Conservation (phyloP, 2,797 vertebrate genomes). For the Girardinus metallicus region DNA sequence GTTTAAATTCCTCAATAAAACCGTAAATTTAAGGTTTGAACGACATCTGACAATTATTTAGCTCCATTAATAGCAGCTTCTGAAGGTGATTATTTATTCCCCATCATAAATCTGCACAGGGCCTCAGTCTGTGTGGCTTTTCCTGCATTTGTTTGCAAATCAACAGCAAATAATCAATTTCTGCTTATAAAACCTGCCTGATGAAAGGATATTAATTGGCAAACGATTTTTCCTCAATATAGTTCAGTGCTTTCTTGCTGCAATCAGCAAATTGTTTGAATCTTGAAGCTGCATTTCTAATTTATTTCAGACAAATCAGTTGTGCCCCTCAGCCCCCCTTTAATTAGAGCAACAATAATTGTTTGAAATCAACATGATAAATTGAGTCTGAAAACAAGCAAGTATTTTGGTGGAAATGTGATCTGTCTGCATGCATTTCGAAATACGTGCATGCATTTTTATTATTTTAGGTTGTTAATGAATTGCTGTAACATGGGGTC, state of each 20-base stretch:
- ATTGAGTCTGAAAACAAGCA: constrained; percentile 3
- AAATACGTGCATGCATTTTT: neutral
- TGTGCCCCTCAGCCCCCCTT: neutral
- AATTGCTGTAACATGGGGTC: constrained; percentile 13
- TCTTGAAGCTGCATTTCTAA: constrained; percentile 27
- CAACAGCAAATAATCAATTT: constrained; percentile 6
- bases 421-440: constrained; percentile 6
- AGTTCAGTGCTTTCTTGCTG: constrained; percentile 31
- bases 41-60: constrained; percentile 23
- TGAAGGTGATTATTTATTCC: constrained; percentile 25
- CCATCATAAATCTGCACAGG: constrained; percentile 49
- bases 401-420: constrained; percentile 7
- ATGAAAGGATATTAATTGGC: constrained; percentile 10
- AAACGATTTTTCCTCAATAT: constrained; percentile 8
- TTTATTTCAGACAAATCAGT: constrained; percentile 11
- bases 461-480: constrained; percentile 6
- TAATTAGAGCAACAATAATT: constrained; percentile 25
- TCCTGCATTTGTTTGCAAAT: constrained; percentile 36
- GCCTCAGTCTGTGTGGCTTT: constrained; percentile 64
- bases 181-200: neutral
- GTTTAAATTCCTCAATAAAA: constrained; percentile 2
- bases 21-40: neutral
- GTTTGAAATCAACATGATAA: constrained; percentile 17
- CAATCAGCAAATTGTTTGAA: constrained; percentile 37
- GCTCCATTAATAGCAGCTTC: constrained; percentile 9